Conservation (phyloP, 2,113 vertebrate species). For the Pelvicachromis taeniatus region DNA sequence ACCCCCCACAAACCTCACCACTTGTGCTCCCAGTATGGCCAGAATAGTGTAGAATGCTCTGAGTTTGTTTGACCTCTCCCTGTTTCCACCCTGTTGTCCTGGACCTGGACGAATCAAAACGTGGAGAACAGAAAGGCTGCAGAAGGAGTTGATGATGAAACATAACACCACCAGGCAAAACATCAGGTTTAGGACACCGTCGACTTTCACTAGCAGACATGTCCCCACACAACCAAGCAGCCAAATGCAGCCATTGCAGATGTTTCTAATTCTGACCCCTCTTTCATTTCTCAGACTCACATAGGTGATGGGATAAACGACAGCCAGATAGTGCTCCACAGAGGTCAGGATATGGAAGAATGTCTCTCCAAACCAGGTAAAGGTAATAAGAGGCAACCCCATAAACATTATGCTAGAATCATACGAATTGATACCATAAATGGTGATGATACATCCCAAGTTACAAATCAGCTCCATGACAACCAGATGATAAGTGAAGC, state of each 20-base stretch:
- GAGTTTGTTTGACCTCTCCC: background rate
- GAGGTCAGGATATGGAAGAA: background rate
- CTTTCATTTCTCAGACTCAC: background rate
- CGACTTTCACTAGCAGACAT: background rate
- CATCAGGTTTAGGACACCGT: background rate
- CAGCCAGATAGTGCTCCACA: background rate
- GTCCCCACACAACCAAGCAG: fast-evolving
- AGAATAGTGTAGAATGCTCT: background rate
- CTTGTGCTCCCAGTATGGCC: background rate
- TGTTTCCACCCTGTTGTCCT: background rate
- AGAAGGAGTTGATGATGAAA: background rate
- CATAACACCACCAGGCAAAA: background rate
- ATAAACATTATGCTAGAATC: fast-evolving
- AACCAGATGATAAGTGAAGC: background rate
- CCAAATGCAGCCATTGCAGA: background rate
- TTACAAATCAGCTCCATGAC: background rate
- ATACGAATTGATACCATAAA: fast-evolving
- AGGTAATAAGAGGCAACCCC: fast-evolving
- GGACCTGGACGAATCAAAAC: background rate
- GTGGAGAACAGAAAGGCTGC: background rate
- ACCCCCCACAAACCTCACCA: background rate
- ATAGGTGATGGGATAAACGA: background rate
- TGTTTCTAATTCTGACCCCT: background rate
- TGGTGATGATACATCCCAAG: fast-evolving
- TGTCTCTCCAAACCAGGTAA: background rate